A percentile compares a stretch with the other conserved stretches of the same genome.
These are phyloP conservation scores for Gymnorhina tibicen DNA, from an alignment of 2,113 vertebrate genomes.

Conservation along the genomic window DNA sequence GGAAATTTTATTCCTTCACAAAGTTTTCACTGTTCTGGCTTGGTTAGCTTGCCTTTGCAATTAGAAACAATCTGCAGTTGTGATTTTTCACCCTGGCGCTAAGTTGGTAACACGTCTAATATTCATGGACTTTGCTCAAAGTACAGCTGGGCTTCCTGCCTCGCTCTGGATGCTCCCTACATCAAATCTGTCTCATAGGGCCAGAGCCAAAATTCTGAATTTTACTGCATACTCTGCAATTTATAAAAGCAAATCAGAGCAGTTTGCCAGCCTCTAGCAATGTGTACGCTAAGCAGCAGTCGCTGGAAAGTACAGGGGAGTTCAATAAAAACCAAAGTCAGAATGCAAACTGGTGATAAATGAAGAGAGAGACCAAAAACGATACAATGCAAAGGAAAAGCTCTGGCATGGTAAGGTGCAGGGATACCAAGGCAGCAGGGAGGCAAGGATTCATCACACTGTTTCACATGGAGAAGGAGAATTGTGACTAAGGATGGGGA, in stretches of 20 bases:
- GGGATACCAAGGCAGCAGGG: not conserved
- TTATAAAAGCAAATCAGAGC: not conserved
- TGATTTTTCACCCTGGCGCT: not conserved
- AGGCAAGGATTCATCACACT: not conserved
- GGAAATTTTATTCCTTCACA: not conserved
- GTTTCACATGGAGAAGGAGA: not conserved
- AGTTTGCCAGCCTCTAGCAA: conserved; percentile 14
- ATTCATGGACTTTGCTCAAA: not conserved
- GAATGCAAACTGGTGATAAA: not conserved
- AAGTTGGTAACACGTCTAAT: not conserved
- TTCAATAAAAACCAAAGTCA: not conserved
- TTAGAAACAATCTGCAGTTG: not conserved
- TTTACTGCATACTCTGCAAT: not conserved
- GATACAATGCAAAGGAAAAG: not conserved
- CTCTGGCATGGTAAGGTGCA: rapidly evolving
- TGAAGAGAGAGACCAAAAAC: not conserved
- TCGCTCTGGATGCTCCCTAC: not conserved
- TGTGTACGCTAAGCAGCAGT: not conserved
- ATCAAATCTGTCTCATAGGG: not conserved
- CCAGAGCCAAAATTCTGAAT: not conserved
- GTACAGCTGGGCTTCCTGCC: not conserved
- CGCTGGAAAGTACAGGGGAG: not conserved
- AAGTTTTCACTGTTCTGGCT: not conserved
- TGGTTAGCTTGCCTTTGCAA: not conserved
- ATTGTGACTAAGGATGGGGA: not conserved